Base-by-base conservation (phyloP, 2,797 vertebrate species). In the Gymnoscopelus braueri region DNA sequence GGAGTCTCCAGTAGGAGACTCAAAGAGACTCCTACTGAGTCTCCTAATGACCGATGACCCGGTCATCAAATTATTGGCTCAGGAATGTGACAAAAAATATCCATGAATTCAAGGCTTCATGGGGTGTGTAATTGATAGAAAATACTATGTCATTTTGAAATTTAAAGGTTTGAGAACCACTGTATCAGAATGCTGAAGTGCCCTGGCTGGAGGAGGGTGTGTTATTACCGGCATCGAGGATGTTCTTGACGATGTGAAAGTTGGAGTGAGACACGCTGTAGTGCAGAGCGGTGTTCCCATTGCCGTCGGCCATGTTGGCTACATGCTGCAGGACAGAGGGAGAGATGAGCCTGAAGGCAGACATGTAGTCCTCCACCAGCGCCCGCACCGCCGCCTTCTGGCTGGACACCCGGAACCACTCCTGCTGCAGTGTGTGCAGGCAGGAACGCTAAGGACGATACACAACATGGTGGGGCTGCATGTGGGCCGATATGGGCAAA, bases 251-350 rank as follows among this genome's bases (percentile, higher is more conserved):
- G 44, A 98, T 93, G 61, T 93, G 93, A 29, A 99, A 99, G 92
- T 98, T 98, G 84, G 97, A 98, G 87, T 99, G 96, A 2, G 98
- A 99, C 77, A 99, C 97, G 0, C 97, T 97, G 90, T 99, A 99
- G 91, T 99, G 98, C 29, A 99, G 95, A 6, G 97, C 97, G 0
- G 97, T 99, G 92, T 99, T 99, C 75, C 98, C 97, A 0, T 98
- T 99, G 86, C 94, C 93, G 5, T 99, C 98, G 0, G 96, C 93
- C 96, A 99, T 95, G 75, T 98, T 99, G 82, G 94, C 96, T 6
- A 98, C 69, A 50, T 98, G 93, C 13, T 90, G 92, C 76, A 98
- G 89, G 13, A 98, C 95, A 0, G 91, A 88, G 0, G 94, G 91
- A 3, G 97, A 98, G 61, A 98, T 72, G 52, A 91, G 89, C 67